Base-by-base conservation (phyloP, 2,888 invertebrate genomes). In the Siphlonurus alternatus region DNA sequence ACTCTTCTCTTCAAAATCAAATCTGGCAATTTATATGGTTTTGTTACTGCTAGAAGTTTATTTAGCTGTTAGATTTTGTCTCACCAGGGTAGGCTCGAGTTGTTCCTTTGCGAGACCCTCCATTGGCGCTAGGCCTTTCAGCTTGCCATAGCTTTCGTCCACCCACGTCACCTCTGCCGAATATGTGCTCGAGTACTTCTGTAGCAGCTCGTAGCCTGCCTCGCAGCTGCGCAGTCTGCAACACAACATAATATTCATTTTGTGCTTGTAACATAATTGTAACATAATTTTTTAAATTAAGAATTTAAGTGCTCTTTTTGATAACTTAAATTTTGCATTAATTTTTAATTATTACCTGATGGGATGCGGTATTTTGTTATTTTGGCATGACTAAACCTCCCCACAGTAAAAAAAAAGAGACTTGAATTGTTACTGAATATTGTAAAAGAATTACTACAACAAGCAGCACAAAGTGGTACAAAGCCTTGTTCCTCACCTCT, bases 161-260 rank as follows among this genome's bases (percentile, higher is more conserved):
- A 95, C 83, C 87, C 93, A 95, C 71, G 87, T 86, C 70, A 90
- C 89, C 75, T 96, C 95, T 69, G 86, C 86, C 72, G 89, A 87
- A 70, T 93, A 83, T 23, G 93, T 89, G 66, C 87, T 89, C 72
- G 89, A 88, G 77, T 95, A 93, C 76, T 90, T 90, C 73, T 93
- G 89, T 73, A 97, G 84, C 68, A 94, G 81, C 72, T 91, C 90
- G 72, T 92, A 91, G 0, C 95, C 93, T 25, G 90, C 86, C 74
- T 96, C 94, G 72, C 93, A 89, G 74, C 92, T 90, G 69, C 90
- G 85, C 66, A 96, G 79, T 75, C 96, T 90, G 73, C 63, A 61
- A 64, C 63, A 20, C 62, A 72, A 66, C 65, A 25, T 20, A 67
- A 59, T 53, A 61, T 25, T 25, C 56, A 24, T 25, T 59, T 24